Conservation (phyloP, 2,797 vertebrate species). For the Darevskia mixta region DNA sequence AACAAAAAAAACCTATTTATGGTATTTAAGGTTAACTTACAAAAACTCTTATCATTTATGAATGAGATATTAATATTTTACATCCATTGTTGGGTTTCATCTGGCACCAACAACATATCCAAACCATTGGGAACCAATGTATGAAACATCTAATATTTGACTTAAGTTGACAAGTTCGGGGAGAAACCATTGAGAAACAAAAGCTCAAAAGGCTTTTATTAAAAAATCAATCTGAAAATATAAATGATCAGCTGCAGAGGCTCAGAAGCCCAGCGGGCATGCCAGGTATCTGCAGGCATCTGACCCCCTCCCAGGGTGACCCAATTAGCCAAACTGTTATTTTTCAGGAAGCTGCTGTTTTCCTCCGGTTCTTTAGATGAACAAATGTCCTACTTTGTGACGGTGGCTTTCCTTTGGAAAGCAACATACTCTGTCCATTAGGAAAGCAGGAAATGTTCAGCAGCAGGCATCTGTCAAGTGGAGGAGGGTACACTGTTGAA, state of each 20-base stretch:
- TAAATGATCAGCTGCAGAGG: slow-evolving; percentile 15
- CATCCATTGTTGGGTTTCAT: neutral
- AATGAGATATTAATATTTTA: slow-evolving; percentile 32
- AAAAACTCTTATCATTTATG: slow-evolving; percentile 28
- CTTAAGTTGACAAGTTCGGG: neutral
- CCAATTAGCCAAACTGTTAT: slow-evolving; percentile 59
- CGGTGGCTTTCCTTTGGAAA: slow-evolving; percentile 43
- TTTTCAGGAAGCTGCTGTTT: slow-evolving; percentile 65
- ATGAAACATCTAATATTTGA: neutral
- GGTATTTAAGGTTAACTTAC: slow-evolving; percentile 34
- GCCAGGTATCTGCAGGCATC: slow-evolving; percentile 37
- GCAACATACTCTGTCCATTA: slow-evolving; percentile 6
- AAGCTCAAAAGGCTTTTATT: slow-evolving; percentile 1
- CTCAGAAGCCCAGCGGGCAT: slow-evolving; percentile 43
- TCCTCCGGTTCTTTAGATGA: slow-evolving; percentile 50
- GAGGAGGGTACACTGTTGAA: neutral
- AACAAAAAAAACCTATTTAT: neutral
- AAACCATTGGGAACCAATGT: neutral
- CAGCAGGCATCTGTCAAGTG: neutral
- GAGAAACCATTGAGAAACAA: slow-evolving; percentile 15
- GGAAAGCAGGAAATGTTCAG: slow-evolving; percentile 20
- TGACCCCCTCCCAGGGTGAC: slow-evolving; percentile 45
- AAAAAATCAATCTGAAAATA: slow-evolving; percentile 2
- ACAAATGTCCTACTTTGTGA: slow-evolving; percentile 56
- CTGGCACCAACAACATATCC: neutral